phyloP scores from a whole-genome alignment of 2,113 vertebrate species.

The Gopherus flavomarginatus region DNA sequence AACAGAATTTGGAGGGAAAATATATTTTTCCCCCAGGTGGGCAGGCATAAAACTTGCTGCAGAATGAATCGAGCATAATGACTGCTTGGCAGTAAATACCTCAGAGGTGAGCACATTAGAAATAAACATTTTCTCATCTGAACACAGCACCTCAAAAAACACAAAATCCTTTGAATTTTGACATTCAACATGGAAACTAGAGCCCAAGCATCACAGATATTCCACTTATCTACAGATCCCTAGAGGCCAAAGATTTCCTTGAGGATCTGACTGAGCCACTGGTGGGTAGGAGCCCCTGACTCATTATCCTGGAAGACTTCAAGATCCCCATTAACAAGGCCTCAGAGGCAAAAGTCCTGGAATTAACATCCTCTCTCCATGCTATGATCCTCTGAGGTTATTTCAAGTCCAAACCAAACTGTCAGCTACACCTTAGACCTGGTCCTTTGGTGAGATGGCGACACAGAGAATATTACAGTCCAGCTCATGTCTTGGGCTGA shows the following conservation, averaged over 20 bases:
- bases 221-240: not conserved
- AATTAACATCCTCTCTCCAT: not conserved
- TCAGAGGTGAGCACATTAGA: fast-evolving
- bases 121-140: not conserved
- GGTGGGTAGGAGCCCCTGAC: not conserved
- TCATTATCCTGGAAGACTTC: not conserved
- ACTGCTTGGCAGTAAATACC: not conserved
- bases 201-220: not conserved
- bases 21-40: fast-evolving
- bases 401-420: not conserved
- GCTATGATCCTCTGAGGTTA: not conserved
- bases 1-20: not conserved
- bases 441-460: not conserved
- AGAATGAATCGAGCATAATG: fast-evolving
- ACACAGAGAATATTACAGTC: not conserved
- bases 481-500: not conserved
- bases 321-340: not conserved
- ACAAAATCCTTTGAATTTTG: not conserved
- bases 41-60: fast-evolving
- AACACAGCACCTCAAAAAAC: not conserved
- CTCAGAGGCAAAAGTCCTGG: not conserved
- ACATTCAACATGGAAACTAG: not conserved
- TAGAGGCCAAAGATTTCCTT: not conserved
- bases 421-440: not conserved
- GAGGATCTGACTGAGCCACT: not conserved